phyloP scores from a whole-genome alignment of 64 coral and sea anemone genomes.

The Platygyra sinensis region DNA sequence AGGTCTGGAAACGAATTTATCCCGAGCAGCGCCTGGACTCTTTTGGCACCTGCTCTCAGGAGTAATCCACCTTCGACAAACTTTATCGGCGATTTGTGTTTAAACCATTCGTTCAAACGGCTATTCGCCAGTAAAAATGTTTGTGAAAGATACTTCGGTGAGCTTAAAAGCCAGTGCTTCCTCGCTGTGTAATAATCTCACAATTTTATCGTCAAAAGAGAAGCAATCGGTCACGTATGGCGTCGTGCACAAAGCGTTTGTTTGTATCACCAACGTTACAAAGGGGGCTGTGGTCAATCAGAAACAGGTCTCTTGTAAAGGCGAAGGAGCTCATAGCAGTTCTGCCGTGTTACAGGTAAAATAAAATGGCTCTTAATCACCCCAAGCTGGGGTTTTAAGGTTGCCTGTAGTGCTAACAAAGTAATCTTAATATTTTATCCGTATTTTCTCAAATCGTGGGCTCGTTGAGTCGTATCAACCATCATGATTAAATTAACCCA shows the following conservation, averaged over 20 bases:
- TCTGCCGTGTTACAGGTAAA: slow-evolving; percentile 82
- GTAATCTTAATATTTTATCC: too few relatives aligned
- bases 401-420: too few relatives aligned
- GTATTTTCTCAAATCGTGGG: too few relatives aligned
- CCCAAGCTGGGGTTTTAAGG: background rate
- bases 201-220: slow-evolving; percentile 69
- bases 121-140: slow-evolving; percentile 34
- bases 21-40: background rate
- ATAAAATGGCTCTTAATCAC: background rate
- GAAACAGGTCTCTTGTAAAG: slow-evolving; percentile 88
- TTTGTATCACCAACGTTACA: slow-evolving; percentile 88
- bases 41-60: background rate
- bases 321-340: slow-evolving; percentile 88
- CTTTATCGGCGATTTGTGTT: background rate
- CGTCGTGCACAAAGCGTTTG: slow-evolving; percentile 93
- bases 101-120: background rate
- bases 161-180: slow-evolving; percentile 83
- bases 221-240: slow-evolving; percentile 73
- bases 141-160: slow-evolving; percentile 33
- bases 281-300: slow-evolving; percentile 72
- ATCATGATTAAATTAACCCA: too few relatives aligned
- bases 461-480: too few relatives aligned
- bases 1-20: slow-evolving; percentile 16
- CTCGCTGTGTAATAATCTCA: slow-evolving; percentile 80
- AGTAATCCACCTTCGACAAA: background rate